These are phyloP conservation scores for Abscondita cerata DNA, from an alignment of 2,888 invertebrate genomes.

Conservation along the genomic window DNA sequence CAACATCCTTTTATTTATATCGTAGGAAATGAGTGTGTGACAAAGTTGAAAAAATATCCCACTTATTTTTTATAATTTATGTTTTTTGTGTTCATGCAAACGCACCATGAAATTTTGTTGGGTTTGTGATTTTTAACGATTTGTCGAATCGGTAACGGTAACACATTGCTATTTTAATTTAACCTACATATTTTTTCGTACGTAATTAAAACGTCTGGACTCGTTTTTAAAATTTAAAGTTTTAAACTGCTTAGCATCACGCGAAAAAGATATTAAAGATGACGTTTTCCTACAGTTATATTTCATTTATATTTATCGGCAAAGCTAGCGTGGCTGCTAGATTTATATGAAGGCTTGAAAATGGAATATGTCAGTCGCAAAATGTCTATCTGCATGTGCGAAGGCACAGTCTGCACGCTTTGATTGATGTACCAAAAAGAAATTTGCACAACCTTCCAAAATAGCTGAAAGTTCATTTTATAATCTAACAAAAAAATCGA, in stretches of 20 bases:
- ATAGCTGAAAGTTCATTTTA: slow-evolving; percentile 16
- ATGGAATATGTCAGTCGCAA: slow-evolving; percentile 53
- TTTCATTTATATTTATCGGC: slow-evolving; percentile 56
- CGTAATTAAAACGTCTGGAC: no score
- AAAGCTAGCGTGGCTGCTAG: slow-evolving; percentile 41
- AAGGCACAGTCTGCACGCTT: slow-evolving; percentile 33
- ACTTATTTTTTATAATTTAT: no score
- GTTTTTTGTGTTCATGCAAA: no score
- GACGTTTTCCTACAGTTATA: slow-evolving; percentile 31
- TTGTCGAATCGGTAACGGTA: no score
- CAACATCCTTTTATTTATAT: slow-evolving; percentile 16
- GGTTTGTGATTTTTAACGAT: no score
- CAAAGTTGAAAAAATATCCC: no score
- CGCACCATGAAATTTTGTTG: no score
- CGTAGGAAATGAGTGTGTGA: no score
- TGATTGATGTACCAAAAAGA: slow-evolving; percentile 43
- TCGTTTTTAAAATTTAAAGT: no score
- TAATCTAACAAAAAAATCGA: slow-evolving; percentile 15
- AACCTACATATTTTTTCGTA: no score
- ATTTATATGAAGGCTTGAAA: slow-evolving; percentile 50
- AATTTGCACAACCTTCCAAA: slow-evolving; percentile 8
- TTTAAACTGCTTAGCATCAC: background rate
- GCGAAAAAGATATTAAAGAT: slow-evolving; percentile 20
- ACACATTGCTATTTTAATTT: no score
- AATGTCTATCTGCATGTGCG: slow-evolving; percentile 50